These are phyloP conservation scores for Mesitornis unicolor DNA, from an alignment of 2,113 vertebrate genomes.

Conservation along the genomic window DNA sequence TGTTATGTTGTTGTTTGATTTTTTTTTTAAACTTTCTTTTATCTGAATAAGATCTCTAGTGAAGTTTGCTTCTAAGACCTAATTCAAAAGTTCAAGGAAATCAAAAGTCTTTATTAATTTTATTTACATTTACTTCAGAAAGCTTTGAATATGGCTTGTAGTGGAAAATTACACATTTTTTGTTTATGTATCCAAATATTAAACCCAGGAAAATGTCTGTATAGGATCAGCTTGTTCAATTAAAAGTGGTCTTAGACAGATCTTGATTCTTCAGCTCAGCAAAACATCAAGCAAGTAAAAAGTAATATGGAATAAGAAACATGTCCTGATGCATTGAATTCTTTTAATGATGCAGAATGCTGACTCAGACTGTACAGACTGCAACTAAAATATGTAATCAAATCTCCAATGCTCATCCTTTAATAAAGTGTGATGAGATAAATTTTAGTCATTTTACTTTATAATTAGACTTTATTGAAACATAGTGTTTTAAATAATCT, in stretches of 20 bases:
- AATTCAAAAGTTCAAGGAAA: background rate
- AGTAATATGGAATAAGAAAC: background rate
- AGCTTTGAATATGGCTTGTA: background rate
- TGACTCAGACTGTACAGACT: background rate
- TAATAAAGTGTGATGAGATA: background rate
- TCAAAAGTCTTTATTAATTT: background rate
- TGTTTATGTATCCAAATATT: background rate
- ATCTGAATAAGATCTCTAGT: background rate
- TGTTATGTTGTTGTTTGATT: too few species aligned
- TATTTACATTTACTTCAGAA: background rate
- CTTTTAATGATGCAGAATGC: background rate
- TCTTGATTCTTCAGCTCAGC: constrained; percentile 3
- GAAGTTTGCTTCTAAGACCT: background rate
- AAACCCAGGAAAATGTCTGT: background rate
- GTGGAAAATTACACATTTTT: background rate
- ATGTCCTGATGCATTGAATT: background rate
- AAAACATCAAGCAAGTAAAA: background rate
- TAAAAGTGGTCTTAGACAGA: background rate
- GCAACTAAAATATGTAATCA: background rate
- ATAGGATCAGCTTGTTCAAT: background rate
- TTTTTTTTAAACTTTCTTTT: too few species aligned
- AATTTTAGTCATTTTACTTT: background rate
- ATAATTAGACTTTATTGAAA: background rate
- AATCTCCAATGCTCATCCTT: background rate
- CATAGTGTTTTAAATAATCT: background rate